phyloP scores from a whole-genome alignment of 2,113 vertebrate genomes.

The Mola mola region DNA sequence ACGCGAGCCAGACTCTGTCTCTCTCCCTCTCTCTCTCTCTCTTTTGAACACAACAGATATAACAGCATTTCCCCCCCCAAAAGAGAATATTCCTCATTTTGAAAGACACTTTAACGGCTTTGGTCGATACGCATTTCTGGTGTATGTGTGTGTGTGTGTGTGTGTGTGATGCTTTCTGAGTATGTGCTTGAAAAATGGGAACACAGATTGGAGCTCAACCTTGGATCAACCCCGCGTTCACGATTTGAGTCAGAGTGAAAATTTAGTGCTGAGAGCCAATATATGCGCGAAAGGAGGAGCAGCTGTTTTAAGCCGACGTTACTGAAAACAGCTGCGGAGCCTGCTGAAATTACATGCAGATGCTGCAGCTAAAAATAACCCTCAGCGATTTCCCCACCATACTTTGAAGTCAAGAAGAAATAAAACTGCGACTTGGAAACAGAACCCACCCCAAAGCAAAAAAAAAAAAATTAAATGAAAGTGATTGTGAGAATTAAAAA shows the following conservation, averaged over 20 bases:
- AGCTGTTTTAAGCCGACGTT: constrained; percentile 50
- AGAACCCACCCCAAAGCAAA: background rate
- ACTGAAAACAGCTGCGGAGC: constrained; percentile 6
- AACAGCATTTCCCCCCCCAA: too few species aligned
- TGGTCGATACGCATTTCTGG: background rate
- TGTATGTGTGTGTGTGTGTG: background rate
- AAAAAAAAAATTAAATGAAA: constrained; percentile 5
- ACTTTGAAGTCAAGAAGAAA: constrained; percentile 25
- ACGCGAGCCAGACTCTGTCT: constrained; percentile 18
- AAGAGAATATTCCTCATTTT: too few species aligned
- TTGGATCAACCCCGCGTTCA: constrained; percentile 16
- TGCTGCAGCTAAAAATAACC: constrained; percentile 62
- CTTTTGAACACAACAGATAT: background rate
- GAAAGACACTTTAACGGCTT: background rate
- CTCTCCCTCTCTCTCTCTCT: background rate
- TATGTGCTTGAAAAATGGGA: background rate
- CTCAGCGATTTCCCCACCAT: constrained; percentile 8
- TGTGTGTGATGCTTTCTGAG: background rate
- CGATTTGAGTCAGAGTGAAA: constrained; percentile 14
- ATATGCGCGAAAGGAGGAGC: constrained; percentile 17
- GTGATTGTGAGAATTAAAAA: constrained; percentile 50
- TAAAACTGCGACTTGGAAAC: constrained; percentile 27
- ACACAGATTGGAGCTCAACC: background rate
- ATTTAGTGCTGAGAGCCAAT: constrained; percentile 10
- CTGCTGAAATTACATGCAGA: too few species aligned